A percentile compares a stretch with the other conserved stretches of the same genome.
phyloP scores from a whole-genome alignment of 1,140 invertebrate genomes.

The Zeugodacus cucurbitae region DNA sequence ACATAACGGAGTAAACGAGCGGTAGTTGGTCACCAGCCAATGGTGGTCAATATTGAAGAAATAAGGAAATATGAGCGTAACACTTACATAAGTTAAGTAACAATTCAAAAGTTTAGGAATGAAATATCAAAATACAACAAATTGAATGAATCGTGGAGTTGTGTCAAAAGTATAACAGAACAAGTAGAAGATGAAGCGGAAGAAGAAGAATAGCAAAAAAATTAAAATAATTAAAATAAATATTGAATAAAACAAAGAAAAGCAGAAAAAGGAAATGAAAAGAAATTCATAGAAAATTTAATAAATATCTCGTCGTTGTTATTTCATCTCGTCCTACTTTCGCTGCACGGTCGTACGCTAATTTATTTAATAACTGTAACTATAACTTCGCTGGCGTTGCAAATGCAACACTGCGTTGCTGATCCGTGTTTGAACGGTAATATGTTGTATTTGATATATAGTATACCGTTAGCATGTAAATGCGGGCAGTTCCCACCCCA shows the following conservation, averaged over 20 bases:
- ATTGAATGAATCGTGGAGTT: constrained; percentile 20
- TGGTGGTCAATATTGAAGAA: constrained; percentile 8
- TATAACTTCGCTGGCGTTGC: neutral
- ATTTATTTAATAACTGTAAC: neutral
- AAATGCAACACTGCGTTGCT: neutral
- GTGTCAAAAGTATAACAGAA: constrained; percentile 4
- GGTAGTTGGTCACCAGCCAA: neutral
- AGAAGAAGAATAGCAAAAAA: too few species aligned
- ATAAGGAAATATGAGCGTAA: constrained; percentile 1
- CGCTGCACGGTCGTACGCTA: neutral
- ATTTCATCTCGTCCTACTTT: constrained; percentile 42
- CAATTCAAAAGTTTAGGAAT: neutral
- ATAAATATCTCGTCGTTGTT: constrained; percentile 36
- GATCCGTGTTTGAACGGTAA: neutral
- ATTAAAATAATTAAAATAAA: neutral
- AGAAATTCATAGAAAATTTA: constrained; percentile 9
- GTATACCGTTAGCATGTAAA: neutral
- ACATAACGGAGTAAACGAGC: neutral
- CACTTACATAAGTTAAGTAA: neutral
- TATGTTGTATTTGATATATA: neutral
- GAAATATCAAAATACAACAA: constrained; percentile 38
- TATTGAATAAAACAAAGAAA: neutral
- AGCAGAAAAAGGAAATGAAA: neutral
- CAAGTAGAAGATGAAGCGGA: neutral
- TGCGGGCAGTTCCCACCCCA: neutral